Evolutionary conservation across 2,797 vertebrate species (phyloP).

Genomic region (Sylvilagus floridanus): DNA sequence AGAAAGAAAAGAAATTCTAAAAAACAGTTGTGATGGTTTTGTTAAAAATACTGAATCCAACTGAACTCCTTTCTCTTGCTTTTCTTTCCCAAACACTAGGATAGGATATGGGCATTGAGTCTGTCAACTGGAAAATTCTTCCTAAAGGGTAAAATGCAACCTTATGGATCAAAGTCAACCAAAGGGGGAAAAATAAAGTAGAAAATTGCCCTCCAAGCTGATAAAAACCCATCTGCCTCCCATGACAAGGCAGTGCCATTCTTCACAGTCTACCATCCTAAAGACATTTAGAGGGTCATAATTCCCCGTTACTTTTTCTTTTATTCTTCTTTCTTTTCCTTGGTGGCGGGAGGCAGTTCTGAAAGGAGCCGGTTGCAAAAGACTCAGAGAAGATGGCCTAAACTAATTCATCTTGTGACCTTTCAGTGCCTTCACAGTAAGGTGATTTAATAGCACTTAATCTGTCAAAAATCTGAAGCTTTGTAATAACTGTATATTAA

Average conservation of each 20-base stretch:
- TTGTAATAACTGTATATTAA: conserved; percentile 91
- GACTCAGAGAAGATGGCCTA: conserved; percentile 86
- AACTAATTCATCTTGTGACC: conserved; percentile 91
- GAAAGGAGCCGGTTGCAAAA: conserved; percentile 80
- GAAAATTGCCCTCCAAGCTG: conserved; percentile 85
- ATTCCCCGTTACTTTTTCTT: conserved; percentile 86
- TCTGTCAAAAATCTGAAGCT: conserved; percentile 90
- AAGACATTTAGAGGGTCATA: conserved; percentile 89
- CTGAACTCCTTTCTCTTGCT: not conserved
- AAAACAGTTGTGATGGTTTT: not conserved
- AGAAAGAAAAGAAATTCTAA: conserved; percentile 59
- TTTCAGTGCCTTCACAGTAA: conserved; percentile 89
- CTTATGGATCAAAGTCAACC: conserved; percentile 81
- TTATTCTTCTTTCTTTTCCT: conserved; percentile 71
- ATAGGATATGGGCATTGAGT: conserved; percentile 75
- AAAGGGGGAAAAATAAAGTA: conserved; percentile 55
- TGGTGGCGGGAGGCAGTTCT: conserved; percentile 47
- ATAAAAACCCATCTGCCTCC: conserved; percentile 87
- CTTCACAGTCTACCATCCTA: conserved; percentile 86
- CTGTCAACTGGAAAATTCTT: conserved; percentile 85
- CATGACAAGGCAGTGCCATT: conserved; percentile 86
- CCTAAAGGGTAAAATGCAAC: conserved; percentile 83
- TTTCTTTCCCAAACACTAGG: conserved; percentile 57
- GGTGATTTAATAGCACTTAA: conserved; percentile 92
- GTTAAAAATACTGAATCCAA: conserved; percentile 72